Evolutionary conservation across 2,113 vertebrate species (phyloP).

Genomic region (Myiozetetes cayanensis): DNA sequence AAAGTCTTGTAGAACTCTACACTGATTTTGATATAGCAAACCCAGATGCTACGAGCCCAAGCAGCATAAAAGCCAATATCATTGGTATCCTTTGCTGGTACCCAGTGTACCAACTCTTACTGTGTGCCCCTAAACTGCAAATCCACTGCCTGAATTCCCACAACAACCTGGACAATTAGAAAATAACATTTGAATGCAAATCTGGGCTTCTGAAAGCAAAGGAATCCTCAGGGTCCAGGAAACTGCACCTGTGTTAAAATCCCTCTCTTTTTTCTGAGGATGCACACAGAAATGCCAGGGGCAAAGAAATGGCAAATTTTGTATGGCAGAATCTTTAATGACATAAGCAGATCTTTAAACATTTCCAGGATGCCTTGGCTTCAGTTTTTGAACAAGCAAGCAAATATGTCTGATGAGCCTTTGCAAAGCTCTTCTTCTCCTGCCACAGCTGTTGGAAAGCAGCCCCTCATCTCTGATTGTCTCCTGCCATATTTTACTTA

Average conservation of each 20-base stretch:
- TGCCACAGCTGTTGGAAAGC: neutral
- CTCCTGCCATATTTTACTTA: neutral
- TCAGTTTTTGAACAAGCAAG: conserved; percentile 12
- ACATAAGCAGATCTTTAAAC: neutral
- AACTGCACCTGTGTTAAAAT: neutral
- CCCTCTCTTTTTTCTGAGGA: neutral
- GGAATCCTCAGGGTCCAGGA: neutral
- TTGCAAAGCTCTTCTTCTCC: neutral
- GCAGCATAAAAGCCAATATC: neutral
- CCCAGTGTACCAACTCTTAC: neutral
- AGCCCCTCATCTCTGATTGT: neutral
- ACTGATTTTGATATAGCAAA: neutral
- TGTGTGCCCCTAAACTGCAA: neutral
- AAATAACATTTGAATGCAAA: neutral
- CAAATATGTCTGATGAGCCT: conserved; percentile 3
- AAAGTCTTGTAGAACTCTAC: neutral
- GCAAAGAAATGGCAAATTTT: neutral
- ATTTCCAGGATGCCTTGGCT: neutral
- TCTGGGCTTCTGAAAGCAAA: neutral
- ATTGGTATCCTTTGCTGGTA: neutral
- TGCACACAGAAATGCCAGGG: neutral
- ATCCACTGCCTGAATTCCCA: neutral
- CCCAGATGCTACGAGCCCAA: neutral
- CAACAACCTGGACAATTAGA: neutral
- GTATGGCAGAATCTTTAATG: neutral